phyloP scores from a whole-genome alignment of 2,113 vertebrate genomes.

The Callorhinus ursinus region DNA sequence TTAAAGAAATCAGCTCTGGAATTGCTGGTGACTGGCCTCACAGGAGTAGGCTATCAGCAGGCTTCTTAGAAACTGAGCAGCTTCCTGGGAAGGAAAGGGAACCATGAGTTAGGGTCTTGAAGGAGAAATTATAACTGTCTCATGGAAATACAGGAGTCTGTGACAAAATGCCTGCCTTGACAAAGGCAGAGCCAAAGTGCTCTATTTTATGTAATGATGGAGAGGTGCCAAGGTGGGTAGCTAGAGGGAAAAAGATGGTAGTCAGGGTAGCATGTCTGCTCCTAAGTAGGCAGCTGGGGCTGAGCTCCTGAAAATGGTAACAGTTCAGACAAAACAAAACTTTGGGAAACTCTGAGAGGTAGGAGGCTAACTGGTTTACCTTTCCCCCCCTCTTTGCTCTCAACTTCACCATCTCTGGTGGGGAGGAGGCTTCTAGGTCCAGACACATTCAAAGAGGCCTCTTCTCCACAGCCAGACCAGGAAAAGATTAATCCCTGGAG shows the following conservation, averaged over 20 bases:
- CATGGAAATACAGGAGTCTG: background rate
- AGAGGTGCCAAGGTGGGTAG: background rate
- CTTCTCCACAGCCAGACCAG: background rate
- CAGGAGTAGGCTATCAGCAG: background rate
- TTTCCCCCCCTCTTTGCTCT: background rate
- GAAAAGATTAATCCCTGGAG: background rate
- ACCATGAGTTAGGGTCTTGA: background rate
- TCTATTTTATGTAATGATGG: background rate
- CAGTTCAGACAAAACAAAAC: slow-evolving; percentile 34
- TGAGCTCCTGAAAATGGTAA: background rate
- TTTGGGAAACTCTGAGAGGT: background rate
- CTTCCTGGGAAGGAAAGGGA: slow-evolving; percentile 8
- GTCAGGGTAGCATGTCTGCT: background rate
- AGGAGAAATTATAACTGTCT: background rate
- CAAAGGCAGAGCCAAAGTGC: background rate
- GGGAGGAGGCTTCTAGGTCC: background rate
- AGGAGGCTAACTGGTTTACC: background rate
- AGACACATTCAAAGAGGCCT: background rate
- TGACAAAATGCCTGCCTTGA: background rate
- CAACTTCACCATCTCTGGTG: background rate
- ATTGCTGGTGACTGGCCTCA: background rate
- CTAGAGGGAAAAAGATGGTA: background rate
- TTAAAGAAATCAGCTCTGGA: slow-evolving; percentile 20
- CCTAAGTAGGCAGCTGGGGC: background rate
- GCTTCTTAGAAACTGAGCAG: background rate